phyloP scores from a whole-genome alignment of 2,888 invertebrate genomes.

The Odontocolon sp. region DNA sequence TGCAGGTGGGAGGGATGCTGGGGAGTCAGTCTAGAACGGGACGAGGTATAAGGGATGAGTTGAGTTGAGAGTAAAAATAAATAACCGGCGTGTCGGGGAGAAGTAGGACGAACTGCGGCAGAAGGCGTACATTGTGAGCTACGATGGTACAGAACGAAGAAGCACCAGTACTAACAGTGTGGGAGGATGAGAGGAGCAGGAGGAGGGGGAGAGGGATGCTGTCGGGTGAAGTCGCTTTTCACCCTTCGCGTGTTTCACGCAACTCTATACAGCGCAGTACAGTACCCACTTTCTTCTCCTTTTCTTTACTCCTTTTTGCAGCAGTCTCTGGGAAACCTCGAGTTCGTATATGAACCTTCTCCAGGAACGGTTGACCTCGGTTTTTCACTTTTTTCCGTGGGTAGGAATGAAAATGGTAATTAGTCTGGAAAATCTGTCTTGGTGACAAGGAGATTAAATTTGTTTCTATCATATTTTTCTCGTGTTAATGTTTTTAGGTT shows the following conservation, averaged over 20 bases:
- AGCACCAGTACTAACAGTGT: not conserved
- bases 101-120: conserved; percentile 26
- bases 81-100: conserved; percentile 40
- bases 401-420: conserved; percentile 45
- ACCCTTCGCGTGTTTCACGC: conserved; percentile 33
- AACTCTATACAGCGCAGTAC: not conserved
- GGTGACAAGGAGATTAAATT: no score
- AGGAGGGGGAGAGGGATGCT: no score
- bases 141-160: conserved; percentile 36
- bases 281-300: not conserved
- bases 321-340: no score
- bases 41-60: not conserved
- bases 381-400: conserved; percentile 7
- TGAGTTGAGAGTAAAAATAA: conserved; percentile 53
- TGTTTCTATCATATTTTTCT: not conserved
- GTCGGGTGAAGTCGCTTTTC: conserved; percentile 48
- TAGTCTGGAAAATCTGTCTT: not conserved
- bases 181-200: no score
- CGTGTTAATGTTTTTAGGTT: no score
- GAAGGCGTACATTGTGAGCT: conserved; percentile 46
- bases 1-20: no score
- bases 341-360: no score
- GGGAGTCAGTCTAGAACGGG: conserved; percentile 1
- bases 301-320: not conserved
- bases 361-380: conserved; percentile 43